phyloP scores from a whole-genome alignment of 2,797 vertebrate genomes.

The Notolabrus celidotus region DNA sequence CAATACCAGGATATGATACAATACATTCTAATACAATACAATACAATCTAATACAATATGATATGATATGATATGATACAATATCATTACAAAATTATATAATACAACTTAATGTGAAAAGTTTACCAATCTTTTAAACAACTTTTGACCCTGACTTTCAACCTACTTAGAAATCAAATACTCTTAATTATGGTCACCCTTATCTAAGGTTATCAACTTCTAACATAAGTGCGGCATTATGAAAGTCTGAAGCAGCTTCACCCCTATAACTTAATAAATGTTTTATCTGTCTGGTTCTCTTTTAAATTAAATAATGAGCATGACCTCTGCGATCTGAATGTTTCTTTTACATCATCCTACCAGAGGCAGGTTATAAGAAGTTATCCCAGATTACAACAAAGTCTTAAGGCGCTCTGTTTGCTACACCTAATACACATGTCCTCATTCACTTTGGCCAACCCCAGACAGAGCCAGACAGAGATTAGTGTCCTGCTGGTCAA shows the following conservation, averaged over 20 bases:
- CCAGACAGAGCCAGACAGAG: conserved; percentile 32
- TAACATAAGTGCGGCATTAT: no score
- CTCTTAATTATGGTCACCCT: not conserved
- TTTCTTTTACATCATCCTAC: conserved; percentile 21
- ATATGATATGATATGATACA: not conserved
- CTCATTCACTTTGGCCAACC: conserved; percentile 52
- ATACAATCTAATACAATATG: not conserved
- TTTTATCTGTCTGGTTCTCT: not conserved
- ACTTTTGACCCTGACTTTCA: no score
- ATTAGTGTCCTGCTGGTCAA: conserved; percentile 51
- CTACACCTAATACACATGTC: conserved; percentile 48
- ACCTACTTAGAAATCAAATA: no score
- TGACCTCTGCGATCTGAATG: conserved; percentile 6
- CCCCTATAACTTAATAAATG: no score
- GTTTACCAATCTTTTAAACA: not conserved
- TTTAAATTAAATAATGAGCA: not conserved
- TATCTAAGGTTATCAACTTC: not conserved
- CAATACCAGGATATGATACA: not conserved
- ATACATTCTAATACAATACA: not conserved
- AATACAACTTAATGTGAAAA: no score
- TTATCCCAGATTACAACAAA: conserved; percentile 67
- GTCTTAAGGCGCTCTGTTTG: conserved; percentile 66
- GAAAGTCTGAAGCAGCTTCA: no score
- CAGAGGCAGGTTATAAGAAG: conserved; percentile 26
- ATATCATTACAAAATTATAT: not conserved